phyloP scores from a whole-genome alignment of 2,797 vertebrate genomes.

The Brachyrhaphis roseni region DNA sequence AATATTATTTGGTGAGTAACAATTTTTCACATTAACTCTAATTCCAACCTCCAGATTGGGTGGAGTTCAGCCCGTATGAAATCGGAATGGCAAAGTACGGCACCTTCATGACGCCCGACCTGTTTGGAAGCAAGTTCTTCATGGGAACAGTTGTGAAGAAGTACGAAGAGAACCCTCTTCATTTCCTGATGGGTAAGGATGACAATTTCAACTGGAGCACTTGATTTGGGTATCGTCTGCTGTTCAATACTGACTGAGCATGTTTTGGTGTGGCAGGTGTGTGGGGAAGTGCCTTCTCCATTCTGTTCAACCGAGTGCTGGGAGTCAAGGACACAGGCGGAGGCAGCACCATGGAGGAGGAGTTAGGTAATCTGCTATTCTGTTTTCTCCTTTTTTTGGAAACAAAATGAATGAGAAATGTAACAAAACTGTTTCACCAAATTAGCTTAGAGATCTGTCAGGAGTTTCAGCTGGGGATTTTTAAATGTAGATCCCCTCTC shows the following conservation, averaged over 20 bases:
- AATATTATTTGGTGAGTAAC: not conserved
- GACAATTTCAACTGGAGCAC: not conserved
- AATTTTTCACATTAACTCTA: not conserved
- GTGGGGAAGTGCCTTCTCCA: conserved; percentile 99
- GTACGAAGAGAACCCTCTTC: conserved; percentile 93
- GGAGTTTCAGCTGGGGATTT: not conserved
- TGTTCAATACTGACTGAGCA: not conserved
- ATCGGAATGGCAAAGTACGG: conserved; percentile 99
- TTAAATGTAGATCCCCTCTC: not conserved
- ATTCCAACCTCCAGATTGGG: conserved; percentile 88
- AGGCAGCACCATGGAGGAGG: conserved; percentile 95
- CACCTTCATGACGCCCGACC: conserved; percentile 96
- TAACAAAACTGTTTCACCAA: not conserved
- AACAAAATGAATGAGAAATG: not conserved
- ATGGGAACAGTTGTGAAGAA: conserved; percentile 95
- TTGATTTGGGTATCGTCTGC: not conserved
- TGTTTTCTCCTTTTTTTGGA: not conserved
- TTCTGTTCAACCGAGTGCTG: conserved; percentile 96
- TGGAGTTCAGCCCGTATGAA: conserved; percentile 97
- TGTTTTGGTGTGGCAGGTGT: conserved; percentile 81
- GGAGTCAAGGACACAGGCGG: conserved; percentile 87
- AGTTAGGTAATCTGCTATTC: conserved; percentile 86
- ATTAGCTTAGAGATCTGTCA: not conserved
- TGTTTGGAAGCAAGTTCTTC: conserved; percentile 99
- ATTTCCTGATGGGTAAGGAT: conserved; percentile 95